Evolutionary conservation across 2,113 vertebrate genomes (phyloP), one percentile per base, ranked within the genome.

Genomic region (Dermatemys mawii): DNA sequence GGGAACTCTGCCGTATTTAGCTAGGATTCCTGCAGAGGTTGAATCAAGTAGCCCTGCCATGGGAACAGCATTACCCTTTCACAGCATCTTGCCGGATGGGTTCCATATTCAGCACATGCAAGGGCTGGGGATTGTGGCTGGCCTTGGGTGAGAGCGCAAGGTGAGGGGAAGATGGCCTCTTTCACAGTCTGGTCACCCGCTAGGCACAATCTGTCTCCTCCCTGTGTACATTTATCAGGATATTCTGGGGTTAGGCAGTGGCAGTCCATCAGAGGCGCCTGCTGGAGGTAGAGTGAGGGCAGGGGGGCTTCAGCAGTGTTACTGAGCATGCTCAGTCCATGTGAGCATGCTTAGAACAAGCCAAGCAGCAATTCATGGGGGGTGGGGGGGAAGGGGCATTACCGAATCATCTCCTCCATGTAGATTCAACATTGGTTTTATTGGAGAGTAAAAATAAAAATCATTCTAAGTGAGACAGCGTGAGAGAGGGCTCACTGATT

Each of bases 1-100:
- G 19, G 29, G 5, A 8, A 38, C 21, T 22, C 19, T 44, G 38
- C 32, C 4, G 16, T 35, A 75, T 44, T 41, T 13, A 0, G 0
- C n/a, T 80, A 85, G 11, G 38, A 13, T 14, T 55, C 83, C 50
- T 90, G 29, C 49, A 81, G 88, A 35, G 29, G 3, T 16, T 0
- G 0, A 81, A 48, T 7, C 26, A 44, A 4, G 54, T 4, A 78
- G 48, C 5, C 9, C 53, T 29, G 2, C 27, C 2, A 9, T 87
- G n/a, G 54, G 38, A 76, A 21, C 4, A 83, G 11, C 76, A 81
- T 3, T 60, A 54, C 27, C 21, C 16, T 19, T 2, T 8, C 48
- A 16, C 14, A 27, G 17, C 21, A 3, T 17, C 60, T 67, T 27
- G 27, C 26, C n/a, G 60, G 32, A 17, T 35, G 60, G 14, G 35